Conservation (phyloP, 2,797 vertebrate genomes). For the Tamandua tetradactyla region DNA sequence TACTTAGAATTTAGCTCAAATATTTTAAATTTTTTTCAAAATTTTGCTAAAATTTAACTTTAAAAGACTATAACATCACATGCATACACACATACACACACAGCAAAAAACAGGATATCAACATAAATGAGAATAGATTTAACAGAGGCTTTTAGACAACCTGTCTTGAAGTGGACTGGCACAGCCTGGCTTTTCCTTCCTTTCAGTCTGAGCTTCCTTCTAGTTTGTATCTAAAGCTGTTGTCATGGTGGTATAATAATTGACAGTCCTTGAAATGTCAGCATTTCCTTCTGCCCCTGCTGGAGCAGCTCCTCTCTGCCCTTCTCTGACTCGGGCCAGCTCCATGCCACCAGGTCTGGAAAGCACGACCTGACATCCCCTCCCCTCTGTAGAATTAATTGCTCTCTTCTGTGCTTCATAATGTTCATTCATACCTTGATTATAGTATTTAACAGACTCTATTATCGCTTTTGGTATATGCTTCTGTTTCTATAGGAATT, state of each 20-base stretch:
- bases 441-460: not conserved
- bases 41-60: not conserved
- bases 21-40: not conserved
- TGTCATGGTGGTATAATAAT: not conserved
- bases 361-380: not conserved
- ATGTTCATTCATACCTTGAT: not conserved
- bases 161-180: not conserved
- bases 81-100: not conserved
- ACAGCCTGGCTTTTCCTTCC: not conserved
- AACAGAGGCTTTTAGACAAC: not conserved
- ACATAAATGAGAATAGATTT: not conserved
- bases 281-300: not conserved
- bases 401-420: not conserved
- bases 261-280: not conserved
- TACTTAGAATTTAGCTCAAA: not conserved
- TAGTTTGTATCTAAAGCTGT: not conserved
- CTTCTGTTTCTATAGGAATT: not conserved
- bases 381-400: not conserved
- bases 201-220: not conserved
- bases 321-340: not conserved
- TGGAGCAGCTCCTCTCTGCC: fast-evolving
- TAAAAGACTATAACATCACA: not conserved
- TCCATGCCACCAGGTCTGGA: not conserved
- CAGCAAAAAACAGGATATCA: not conserved
- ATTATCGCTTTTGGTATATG: not conserved